Evolutionary conservation across 2,888 invertebrate species (phyloP).

Genomic region (Macropis europaea): DNA sequence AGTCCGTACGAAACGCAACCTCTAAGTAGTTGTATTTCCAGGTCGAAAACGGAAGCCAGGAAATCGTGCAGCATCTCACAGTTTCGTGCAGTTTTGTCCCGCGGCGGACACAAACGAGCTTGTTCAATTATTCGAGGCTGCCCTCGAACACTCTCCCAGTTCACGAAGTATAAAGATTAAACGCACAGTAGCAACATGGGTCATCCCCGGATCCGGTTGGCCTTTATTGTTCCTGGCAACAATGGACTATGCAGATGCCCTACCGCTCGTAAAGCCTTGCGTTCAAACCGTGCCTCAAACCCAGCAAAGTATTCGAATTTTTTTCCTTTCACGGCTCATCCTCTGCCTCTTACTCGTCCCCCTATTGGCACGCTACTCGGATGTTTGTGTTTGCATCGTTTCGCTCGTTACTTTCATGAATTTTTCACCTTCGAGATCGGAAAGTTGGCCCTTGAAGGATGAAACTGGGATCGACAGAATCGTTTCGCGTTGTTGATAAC

Average conservation of each 20-base stretch:
- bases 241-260: constrained; percentile 58
- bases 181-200: constrained; percentile 51
- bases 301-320: constrained; percentile 56
- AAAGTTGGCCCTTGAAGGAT: constrained; percentile 11
- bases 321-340: constrained; percentile 49
- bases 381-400: constrained; percentile 51
- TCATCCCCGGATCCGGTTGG: constrained; percentile 39
- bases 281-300: constrained; percentile 33
- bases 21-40: constrained; percentile 33
- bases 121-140: constrained; percentile 67
- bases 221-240: constrained; percentile 64
- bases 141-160: constrained; percentile 40
- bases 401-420: constrained; percentile 48
- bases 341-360: constrained; percentile 12
- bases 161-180: constrained; percentile 62
- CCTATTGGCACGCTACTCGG: constrained; percentile 47
- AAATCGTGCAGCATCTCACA: constrained; percentile 6
- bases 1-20: neutral
- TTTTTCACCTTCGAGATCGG: constrained; percentile 40
- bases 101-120: constrained; percentile 43
- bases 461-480: neutral
- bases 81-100: constrained; percentile 1
- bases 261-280: constrained; percentile 52
- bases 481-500: neutral
- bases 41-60: neutral